Conservation (phyloP, 53 echinoderm and acorn worm genomes). For the Zoroaster sp. region DNA sequence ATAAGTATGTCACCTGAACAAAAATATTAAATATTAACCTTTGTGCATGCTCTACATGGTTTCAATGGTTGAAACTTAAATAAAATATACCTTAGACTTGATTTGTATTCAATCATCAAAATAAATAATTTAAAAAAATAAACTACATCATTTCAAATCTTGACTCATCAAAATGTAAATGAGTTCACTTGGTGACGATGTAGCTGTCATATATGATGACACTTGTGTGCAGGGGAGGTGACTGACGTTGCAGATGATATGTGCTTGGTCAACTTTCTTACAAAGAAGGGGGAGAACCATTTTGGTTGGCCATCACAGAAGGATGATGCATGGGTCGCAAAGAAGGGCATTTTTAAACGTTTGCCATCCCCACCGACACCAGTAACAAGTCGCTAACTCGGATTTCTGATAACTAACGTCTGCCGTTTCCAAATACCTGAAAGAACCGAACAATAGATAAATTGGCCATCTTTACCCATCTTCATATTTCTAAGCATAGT, state of each 20-base stretch:
- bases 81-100: not conserved
- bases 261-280: slow-evolving; percentile 51
- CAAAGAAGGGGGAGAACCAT: slow-evolving; percentile 37
- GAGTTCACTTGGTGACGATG: slow-evolving; percentile 55
- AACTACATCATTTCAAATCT: not conserved
- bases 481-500: too few relatives aligned
- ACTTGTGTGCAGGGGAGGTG: slow-evolving; percentile 61
- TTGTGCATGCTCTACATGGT: too few relatives aligned
- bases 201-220: slow-evolving; percentile 61
- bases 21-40: too few relatives aligned
- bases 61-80: too few relatives aligned
- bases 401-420: too few relatives aligned
- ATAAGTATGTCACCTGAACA: too few relatives aligned
- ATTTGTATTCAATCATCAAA: not conserved
- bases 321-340: slow-evolving; percentile 46
- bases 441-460: too few relatives aligned
- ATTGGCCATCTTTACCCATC: too few relatives aligned
- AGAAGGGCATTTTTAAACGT: slow-evolving; percentile 54
- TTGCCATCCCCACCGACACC: slow-evolving; percentile 59
- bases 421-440: too few relatives aligned
- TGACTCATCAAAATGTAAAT: not conserved
- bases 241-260: slow-evolving; percentile 27
- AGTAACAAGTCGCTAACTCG: slow-evolving; percentile 46
- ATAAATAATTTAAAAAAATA: not conserved
- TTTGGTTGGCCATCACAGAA: slow-evolving; percentile 55